These are phyloP conservation scores for Zhuqinia jingwanae DNA, from an alignment of 2,888 invertebrate genomes.

Conservation along the genomic window DNA sequence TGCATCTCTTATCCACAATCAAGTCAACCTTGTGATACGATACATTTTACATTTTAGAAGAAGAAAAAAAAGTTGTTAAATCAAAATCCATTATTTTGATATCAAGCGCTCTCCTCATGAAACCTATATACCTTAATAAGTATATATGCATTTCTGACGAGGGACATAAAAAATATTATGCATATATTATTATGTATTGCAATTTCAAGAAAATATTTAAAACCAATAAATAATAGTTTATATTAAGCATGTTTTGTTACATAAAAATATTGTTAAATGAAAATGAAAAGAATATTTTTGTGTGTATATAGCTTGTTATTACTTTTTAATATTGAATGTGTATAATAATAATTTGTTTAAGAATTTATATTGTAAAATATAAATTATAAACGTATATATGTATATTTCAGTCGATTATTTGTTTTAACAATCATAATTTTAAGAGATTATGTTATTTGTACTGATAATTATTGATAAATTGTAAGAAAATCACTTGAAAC, in stretches of 20 bases:
- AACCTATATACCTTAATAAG: background rate
- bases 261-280: background rate
- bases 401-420: too few relatives aligned
- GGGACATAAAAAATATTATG: background rate
- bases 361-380: background rate
- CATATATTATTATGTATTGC: background rate
- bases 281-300: background rate
- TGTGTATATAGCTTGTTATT: background rate
- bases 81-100: slow-evolving; percentile 60
- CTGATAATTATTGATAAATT: background rate
- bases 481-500: background rate
- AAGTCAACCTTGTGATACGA: slow-evolving; percentile 66
- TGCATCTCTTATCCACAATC: slow-evolving; percentile 28
- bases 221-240: background rate
- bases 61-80: slow-evolving; percentile 30
- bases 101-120: slow-evolving; percentile 1
- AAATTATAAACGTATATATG: background rate
- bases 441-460: background rate
- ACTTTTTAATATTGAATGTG: background rate
- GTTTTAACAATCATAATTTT: background rate
- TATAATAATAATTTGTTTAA: too few relatives aligned
- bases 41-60: slow-evolving; percentile 34
- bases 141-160: background rate
- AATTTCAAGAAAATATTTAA: background rate
- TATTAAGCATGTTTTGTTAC: background rate